Base-by-base conservation (phyloP, 2,888 invertebrate genomes). In the Arctia plantaginis region DNA sequence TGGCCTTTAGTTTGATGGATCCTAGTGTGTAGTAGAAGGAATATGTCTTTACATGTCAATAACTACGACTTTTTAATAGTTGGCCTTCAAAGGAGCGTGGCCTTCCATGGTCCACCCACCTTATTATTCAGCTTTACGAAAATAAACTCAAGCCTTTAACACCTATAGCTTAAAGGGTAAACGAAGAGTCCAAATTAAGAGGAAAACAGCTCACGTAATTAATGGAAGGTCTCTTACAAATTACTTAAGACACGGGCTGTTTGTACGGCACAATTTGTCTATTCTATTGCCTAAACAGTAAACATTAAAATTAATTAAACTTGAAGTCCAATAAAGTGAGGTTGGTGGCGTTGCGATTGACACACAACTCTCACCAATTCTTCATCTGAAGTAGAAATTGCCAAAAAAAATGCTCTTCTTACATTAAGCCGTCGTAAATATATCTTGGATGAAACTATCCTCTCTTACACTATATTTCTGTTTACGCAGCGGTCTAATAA, bases 401-500 rank as follows among this genome's bases (percentile, higher is more conserved):
- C 6, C 8, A 20, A 7, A 8, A 23, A 55, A 55, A 55, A 23
- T n/a, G 12, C 23, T 55, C 23, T n/a, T n/a, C 12, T 12, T 12
- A n/a, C 12, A n/a, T 55, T n/a, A 51, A 51, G 20, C 7, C 7
- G 20, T 51, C 12, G 44, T 44, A 44, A 15, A 44, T 15, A 44
- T 44, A 18, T 44, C 12, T 44, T 15, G 44, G 47, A 47, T 47
- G 20, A 20, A 47, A 20, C 47, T 47, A 8, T 47, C 4, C 47
- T 47, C 20, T 47, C 4, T 47, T 20, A 20, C 20, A 47, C 20
- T 47, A 18, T 18, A 20, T 0, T 20, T 20, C 20, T 20, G 47
- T 47, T 30, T 62, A 67, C 55, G 64, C 27, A 66, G 64, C 39
- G 10, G 18, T 30, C 75, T 80, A 82, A 76, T 75, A 82, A 79